These are phyloP conservation scores for Athripsodes cinereus DNA, from an alignment of 2,888 invertebrate species.

Conservation along the genomic window DNA sequence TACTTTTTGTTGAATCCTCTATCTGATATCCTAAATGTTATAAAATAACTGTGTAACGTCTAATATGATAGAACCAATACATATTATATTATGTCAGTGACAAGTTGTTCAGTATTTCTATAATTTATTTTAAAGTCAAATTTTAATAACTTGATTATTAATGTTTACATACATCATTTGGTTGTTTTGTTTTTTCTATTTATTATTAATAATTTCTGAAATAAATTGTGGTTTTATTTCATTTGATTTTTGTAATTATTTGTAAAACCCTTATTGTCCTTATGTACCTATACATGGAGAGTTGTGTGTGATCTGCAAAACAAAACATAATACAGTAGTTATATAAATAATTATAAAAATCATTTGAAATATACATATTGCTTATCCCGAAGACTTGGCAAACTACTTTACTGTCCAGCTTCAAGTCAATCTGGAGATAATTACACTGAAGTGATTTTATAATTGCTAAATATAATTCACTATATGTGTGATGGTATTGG, in stretches of 20 bases:
- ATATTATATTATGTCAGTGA: too few species aligned
- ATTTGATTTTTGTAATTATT: conserved; percentile 27
- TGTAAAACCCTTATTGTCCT: conserved; percentile 4
- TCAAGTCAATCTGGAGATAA: too few species aligned
- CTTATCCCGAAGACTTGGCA: too few species aligned
- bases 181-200: conserved; percentile 7
- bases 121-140: neutral
- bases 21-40: too few species aligned
- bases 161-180: neutral
- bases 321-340: neutral
- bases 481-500: too few species aligned
- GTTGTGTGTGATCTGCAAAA: neutral
- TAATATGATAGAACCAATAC: too few species aligned
- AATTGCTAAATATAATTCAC: too few species aligned
- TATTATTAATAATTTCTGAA: conserved; percentile 22
- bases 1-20: too few species aligned
- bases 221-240: conserved; percentile 24
- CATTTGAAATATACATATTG: conserved; percentile 23
- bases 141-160: neutral
- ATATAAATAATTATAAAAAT: conserved; percentile 19
- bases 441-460: too few species aligned
- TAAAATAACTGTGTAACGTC: too few species aligned
- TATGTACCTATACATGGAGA: neutral
- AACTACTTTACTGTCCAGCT: too few species aligned
- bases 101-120: neutral